Evolutionary conservation across 2,888 invertebrate species (phyloP), one percentile per base, ranked within the genome.

Genomic region (Galerucella calmariensis): DNA sequence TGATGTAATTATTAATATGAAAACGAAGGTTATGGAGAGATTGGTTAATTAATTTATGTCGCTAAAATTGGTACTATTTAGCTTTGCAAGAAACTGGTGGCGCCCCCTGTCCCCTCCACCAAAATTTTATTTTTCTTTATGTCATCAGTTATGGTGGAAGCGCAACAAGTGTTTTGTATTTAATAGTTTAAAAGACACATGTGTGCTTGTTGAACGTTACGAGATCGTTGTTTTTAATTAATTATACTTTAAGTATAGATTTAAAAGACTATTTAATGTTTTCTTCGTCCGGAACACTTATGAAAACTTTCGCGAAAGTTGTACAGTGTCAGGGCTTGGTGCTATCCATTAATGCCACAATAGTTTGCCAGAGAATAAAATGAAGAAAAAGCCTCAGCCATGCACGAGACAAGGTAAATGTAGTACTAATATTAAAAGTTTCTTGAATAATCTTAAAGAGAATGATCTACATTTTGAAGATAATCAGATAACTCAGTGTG

Each of bases 151-250:
- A 80, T 83, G 83, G 81, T 80, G 83, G 82, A 81, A 81, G 82
- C 81, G 83, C 83, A 83, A 83, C 83, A 83, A 83, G 83, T 83
- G 83, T 82, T 81, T 78, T 80, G 75, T 73, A 72, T 78, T 79
- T 76, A 77, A 74, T 76, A 74, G 73, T 77, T 80, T 79, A 80
- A 80, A 81, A 77, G 72, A 76, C 44, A 75, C 79, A 81, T 78
- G 79, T 78, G 79, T 70, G 74, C 20, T 72, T 71, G 70, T 73
- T 69, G 72, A 78, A 75, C 71, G 53, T 67, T 72, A 56, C 56
- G 53, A 69, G 71, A 69, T 59, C 51, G 11, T 59, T 61, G 48
- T 61, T 69, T 66, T 69, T 51, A 46, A 27, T 16, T 61, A 61
- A 53, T 73, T 66, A 72, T 46, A 53, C 27, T 12, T n/a, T 62